phyloP scores from a whole-genome alignment of 2,797 vertebrate genomes.

The Premnoplex brunnescens region DNA sequence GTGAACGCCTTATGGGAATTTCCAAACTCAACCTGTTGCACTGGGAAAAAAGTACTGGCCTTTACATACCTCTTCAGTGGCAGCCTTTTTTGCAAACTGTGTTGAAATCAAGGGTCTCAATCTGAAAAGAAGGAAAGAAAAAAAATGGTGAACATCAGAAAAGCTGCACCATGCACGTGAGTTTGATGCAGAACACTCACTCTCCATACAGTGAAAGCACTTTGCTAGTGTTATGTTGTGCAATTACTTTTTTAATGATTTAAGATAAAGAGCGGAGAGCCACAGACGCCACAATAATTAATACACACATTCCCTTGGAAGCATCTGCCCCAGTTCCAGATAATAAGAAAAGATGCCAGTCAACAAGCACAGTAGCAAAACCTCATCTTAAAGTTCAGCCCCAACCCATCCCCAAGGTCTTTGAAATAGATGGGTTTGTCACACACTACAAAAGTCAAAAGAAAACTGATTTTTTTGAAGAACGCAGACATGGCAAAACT shows the following conservation, averaged over 20 bases:
- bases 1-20: not conserved
- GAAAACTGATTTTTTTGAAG: not conserved
- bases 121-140: constrained; percentile 71
- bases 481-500: not conserved
- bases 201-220: not conserved
- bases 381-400: not conserved
- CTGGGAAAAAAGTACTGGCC: not conserved
- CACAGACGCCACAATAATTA: not conserved
- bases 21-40: not conserved
- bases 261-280: not conserved
- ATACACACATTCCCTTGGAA: not conserved
- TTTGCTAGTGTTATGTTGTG: not conserved
- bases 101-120: constrained; percentile 86
- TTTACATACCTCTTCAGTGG: constrained; percentile 80
- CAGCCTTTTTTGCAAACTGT: constrained; percentile 84
- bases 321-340: not conserved
- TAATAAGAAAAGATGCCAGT: not conserved
- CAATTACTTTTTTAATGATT: not conserved
- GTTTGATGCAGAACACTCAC: not conserved
- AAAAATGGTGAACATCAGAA: not conserved
- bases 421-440: not conserved
- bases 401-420: not conserved
- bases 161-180: not conserved
- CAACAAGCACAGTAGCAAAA: not conserved
- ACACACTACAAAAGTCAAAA: not conserved